Evolutionary conservation across 2,888 invertebrate genomes (phyloP), one percentile per base, ranked within the genome.

Genomic region (Syrista parreyssii): DNA sequence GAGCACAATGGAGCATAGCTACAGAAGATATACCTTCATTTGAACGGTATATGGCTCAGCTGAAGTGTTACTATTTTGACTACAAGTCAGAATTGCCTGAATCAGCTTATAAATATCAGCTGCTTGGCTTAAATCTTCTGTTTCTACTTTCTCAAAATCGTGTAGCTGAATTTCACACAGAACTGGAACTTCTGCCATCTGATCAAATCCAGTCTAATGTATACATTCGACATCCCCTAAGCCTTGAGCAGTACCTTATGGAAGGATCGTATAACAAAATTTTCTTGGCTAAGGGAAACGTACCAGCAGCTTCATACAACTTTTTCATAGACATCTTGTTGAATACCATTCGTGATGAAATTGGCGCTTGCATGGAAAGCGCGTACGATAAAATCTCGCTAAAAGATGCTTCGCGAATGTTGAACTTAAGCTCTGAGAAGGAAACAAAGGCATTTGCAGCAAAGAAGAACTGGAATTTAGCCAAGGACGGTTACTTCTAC

Each of bases 261-360:
- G 99, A 99, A 91, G 99, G 99, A 74, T 98, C 98, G 84, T 99
- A 99, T 90, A 99, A 99, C 91, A 99, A 99, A 93, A 96, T 96
- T 89, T 92, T 92, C 81, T 89, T 95, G 76, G 95, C 95, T 0
- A 94, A 96, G 93, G 98, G 96, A 34, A 98, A 98, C 92, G 98
- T 99, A 9, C 99, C 99, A 79, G 98, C 99, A 0, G 97, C 97
- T 82, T 97, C 96, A 82, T 99, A 99, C 92, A 98, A 97, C 81
- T 96, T 98, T 86, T 99, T 99, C 92, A 99, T 99, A 94, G 98
- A 99, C 86, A 98, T 98, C 79, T 93, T 99, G 30, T 92, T 99
- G 75, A 97, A 98, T 86, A 99, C 99, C 0, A 98, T 99, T 55
- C 94, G 99, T 74, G 97, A 97, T 86, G 99, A 99, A 92, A 99